Evolutionary conservation across 2,113 vertebrate species (phyloP), one percentile per base, ranked within the genome.

Genomic region (Gavia stellata): DNA sequence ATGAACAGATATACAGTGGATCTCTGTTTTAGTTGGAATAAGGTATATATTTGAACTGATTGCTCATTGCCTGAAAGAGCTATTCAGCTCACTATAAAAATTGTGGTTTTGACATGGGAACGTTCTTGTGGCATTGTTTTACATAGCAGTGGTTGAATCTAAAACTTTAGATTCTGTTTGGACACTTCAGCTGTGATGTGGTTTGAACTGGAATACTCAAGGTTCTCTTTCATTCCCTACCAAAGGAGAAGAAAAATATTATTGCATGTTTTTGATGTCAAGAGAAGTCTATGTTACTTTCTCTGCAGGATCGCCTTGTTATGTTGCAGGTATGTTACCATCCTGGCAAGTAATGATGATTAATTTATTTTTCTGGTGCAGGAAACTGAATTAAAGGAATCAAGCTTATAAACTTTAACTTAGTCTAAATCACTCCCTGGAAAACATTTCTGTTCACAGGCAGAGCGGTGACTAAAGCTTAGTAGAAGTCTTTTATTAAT

Each of bases 71-170:
- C 78, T 91, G 78, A 91, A 90, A 95, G 28, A 85, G 58, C 73
- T 92, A 83, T 96, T 92, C 75, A 86, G 36, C 40, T 77, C n/a
- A 74, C 67, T 63, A 77, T 90, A 95, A 96, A 97, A 94, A 90
- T 34, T 73, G 89, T 91, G 86, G 81, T 7, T 93, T 92, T 96
- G 88, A 96, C 73, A 84, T 53, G 95, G 36, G 90, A 97, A 94
- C 84, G 92, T 91, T 97, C 56, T 66, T 94, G 86, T 85, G 86
- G 86, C 94, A 95, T 96, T 97, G 89, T 95, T 97, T 97, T 93
- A 91, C 90, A 92, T 56, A 95, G 68, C 68, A 94, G 85, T 75
- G 91, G 52, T 62, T 81, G 36, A 81, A 89, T 91, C 29, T 90
- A 94, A 96, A 97, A 96, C 83, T 86, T 92, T 70, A 96, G 88